These are phyloP conservation scores for Sula dactylatra DNA, from an alignment of 2,113 vertebrate species.

Conservation along the genomic window DNA sequence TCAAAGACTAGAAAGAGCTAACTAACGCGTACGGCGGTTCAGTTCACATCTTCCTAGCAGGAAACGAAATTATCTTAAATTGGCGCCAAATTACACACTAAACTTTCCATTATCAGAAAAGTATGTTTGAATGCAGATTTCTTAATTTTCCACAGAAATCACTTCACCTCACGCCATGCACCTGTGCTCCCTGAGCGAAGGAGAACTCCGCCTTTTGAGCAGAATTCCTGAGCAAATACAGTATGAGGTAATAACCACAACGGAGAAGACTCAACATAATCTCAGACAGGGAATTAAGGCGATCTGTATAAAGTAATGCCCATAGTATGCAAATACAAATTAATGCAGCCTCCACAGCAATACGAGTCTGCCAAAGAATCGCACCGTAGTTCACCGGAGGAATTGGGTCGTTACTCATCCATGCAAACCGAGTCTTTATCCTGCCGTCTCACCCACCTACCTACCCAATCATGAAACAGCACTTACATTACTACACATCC, in stretches of 20 bases:
- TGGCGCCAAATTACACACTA: not conserved
- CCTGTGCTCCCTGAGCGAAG: not conserved
- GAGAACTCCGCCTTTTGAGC: not conserved
- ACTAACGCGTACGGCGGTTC: not conserved
- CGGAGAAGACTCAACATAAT: not conserved
- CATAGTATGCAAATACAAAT: slow-evolving; percentile 14
- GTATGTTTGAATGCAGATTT: not conserved
- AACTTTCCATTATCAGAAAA: not conserved
- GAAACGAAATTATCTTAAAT: not conserved
- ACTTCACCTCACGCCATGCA: not conserved
- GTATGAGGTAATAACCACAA: not conserved
- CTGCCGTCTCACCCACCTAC: not conserved
- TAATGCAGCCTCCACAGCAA: not conserved
- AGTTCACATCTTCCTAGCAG: not conserved
- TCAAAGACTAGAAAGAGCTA: not conserved
- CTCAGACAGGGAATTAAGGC: not conserved
- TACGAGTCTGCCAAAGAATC: slow-evolving; percentile 19
- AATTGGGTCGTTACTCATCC: slow-evolving; percentile 27
- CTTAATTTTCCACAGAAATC: not conserved
- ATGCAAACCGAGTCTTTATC: not conserved
- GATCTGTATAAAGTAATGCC: not conserved
- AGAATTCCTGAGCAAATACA: slow-evolving; percentile 2
- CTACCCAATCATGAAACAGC: not conserved
- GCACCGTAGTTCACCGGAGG: not conserved
- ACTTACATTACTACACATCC: not conserved